phyloP scores from a whole-genome alignment of 2,797 vertebrate species.

The Poecilia wingei region DNA sequence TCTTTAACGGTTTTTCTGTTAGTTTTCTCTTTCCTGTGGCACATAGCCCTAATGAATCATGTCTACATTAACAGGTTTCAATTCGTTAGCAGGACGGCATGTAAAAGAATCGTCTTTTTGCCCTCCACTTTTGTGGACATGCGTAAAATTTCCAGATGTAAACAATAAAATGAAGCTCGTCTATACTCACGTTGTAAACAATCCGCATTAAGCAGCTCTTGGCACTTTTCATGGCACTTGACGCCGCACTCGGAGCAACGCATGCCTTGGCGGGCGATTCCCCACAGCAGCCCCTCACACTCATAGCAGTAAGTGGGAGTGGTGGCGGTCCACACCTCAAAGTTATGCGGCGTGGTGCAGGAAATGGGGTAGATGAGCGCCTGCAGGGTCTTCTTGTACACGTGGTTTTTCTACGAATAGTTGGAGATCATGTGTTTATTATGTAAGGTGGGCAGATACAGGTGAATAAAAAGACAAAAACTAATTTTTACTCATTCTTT shows the following conservation, averaged over 20 bases:
- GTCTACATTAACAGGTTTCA: neutral
- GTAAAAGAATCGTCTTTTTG: no score
- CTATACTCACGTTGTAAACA: slow-evolving; percentile 89
- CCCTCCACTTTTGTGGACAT: no score
- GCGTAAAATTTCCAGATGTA: no score
- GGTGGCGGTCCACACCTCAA: slow-evolving; percentile 96
- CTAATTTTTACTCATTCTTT: no score
- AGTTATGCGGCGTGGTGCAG: slow-evolving; percentile 97
- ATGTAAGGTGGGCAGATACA: neutral
- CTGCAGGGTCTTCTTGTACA: slow-evolving; percentile 99
- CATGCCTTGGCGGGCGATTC: slow-evolving; percentile 97
- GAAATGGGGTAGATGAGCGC: slow-evolving; percentile 99
- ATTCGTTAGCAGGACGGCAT: neutral
- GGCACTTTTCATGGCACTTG: slow-evolving; percentile 99
- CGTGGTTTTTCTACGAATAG: slow-evolving; percentile 90
- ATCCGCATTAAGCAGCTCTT: slow-evolving; percentile 97
- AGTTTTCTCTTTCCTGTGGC: neutral
- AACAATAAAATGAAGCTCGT: no score
- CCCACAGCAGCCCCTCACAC: slow-evolving; percentile 97
- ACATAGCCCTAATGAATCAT: no score
- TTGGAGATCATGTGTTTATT: neutral
- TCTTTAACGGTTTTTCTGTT: neutral
- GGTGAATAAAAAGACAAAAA: neutral
- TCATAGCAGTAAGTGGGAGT: slow-evolving; percentile 99
- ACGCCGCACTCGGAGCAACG: slow-evolving; percentile 95